Percentiles rank a stretch among this genome's conserved stretches.
phyloP scores from a whole-genome alignment of 2,888 invertebrate genomes.

The Ypsolopha sequella region DNA sequence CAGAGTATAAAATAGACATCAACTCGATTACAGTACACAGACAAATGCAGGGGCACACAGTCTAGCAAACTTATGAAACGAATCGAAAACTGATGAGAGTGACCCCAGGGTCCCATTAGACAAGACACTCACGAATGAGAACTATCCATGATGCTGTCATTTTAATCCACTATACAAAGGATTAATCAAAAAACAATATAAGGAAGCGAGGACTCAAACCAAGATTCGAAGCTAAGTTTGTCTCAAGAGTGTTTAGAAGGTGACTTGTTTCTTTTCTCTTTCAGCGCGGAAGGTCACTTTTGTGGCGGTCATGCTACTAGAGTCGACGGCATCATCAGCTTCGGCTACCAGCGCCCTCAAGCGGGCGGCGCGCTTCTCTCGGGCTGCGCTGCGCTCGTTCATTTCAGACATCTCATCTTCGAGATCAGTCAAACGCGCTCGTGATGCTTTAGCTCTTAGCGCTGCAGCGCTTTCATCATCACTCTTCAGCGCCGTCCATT shows the following conservation, averaged over 20 bases:
- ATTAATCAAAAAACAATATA: too few species aligned
- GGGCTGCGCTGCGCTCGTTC: slow-evolving; percentile 75
- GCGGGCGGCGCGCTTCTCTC: slow-evolving; percentile 79
- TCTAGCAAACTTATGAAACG: slow-evolving; percentile 23
- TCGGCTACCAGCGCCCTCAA: slow-evolving; percentile 78
- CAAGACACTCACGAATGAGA: too few species aligned
- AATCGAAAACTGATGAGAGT: too few species aligned
- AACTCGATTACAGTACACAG: slow-evolving; percentile 38
- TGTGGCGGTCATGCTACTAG: slow-evolving; percentile 34
- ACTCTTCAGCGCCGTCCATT: slow-evolving; percentile 73
- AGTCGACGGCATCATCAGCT: slow-evolving; percentile 44
- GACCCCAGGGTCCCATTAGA: too few species aligned
- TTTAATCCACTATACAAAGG: too few species aligned
- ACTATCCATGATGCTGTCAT: too few species aligned
- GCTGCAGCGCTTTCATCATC: slow-evolving; percentile 70
- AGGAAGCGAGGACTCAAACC: too few species aligned
- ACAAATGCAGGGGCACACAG: slow-evolving; percentile 50
- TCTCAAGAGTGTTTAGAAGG: slow-evolving; percentile 38
- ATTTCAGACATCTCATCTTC: slow-evolving; percentile 83
- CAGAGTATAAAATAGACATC: slow-evolving; percentile 51
- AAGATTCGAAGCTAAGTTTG: too few species aligned
- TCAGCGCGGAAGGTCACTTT: slow-evolving; percentile 53
- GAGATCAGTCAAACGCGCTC: slow-evolving; percentile 77
- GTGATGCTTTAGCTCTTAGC: slow-evolving; percentile 73
- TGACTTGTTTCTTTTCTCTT: slow-evolving; percentile 62